Evolutionary conservation across 2,113 vertebrate genomes (phyloP).

Genomic region (Thunnus thynnus): DNA sequence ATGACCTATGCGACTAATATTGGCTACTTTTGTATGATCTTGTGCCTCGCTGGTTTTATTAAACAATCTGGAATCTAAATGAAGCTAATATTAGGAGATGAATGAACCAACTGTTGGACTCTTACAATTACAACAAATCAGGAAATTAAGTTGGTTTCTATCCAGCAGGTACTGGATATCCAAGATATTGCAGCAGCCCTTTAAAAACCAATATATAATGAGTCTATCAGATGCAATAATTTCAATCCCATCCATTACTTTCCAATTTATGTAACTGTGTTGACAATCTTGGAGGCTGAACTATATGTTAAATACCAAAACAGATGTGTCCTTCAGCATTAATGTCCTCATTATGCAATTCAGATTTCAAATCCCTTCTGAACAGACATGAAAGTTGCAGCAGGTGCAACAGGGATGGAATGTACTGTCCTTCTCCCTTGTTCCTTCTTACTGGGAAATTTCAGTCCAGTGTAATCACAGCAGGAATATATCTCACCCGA

Average conservation of each 20-base stretch:
- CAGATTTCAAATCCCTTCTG: neutral
- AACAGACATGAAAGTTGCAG: neutral
- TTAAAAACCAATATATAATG: slow-evolving; percentile 46
- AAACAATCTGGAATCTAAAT: slow-evolving; percentile 53
- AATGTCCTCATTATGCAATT: neutral
- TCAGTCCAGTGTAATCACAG: neutral
- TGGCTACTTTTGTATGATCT: slow-evolving; percentile 25
- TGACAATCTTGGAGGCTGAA: slow-evolving; percentile 19
- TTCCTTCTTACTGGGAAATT: slow-evolving; percentile 20
- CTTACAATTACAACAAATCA: slow-evolving; percentile 22
- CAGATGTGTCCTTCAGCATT: slow-evolving; percentile 15
- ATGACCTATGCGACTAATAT: slow-evolving; percentile 8
- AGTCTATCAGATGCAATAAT: slow-evolving; percentile 32
- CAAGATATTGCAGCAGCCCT: slow-evolving; percentile 12
- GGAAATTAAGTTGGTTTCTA: slow-evolving; percentile 20
- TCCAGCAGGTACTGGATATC: slow-evolving; percentile 7
- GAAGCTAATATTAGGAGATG: slow-evolving; percentile 5
- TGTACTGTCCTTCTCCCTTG: neutral
- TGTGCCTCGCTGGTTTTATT: slow-evolving; percentile 33
- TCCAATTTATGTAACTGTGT: slow-evolving; percentile 14
- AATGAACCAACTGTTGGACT: slow-evolving; percentile 39
- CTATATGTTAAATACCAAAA: slow-evolving; percentile 19
- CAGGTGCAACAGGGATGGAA: slow-evolving; percentile 33
- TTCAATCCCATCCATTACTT: slow-evolving; percentile 18
- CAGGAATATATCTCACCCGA: slow-evolving; percentile 25